phyloP scores from a whole-genome alignment of 2,797 vertebrate species.

The Brachyrhaphis roseni region DNA sequence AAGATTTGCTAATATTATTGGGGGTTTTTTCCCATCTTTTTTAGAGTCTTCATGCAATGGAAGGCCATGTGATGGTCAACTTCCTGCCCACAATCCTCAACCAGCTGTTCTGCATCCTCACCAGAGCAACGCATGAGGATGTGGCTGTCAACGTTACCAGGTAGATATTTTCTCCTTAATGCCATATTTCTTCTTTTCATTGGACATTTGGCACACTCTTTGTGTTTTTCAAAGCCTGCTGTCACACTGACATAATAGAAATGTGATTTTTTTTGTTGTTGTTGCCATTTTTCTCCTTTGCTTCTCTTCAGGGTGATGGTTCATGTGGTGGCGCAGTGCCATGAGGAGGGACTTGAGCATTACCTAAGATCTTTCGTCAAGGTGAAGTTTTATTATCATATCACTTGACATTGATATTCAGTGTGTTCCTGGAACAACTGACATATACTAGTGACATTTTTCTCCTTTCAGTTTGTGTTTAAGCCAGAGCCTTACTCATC shows the following conservation, averaged over 20 bases:
- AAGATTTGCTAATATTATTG: neutral
- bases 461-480: slow-evolving; percentile 87
- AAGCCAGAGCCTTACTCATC: slow-evolving; percentile 88
- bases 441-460: fast-evolving
- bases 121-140: slow-evolving; percentile 91
- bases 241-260: neutral
- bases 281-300: slow-evolving; percentile 1
- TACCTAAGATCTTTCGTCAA: slow-evolving; percentile 95
- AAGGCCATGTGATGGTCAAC: slow-evolving; percentile 95
- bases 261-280: neutral
- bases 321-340: slow-evolving; percentile 96
- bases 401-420: neutral
- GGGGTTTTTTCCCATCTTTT: neutral
- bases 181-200: neutral
- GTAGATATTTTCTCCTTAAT: slow-evolving; percentile 55
- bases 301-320: slow-evolving; percentile 90
- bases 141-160: slow-evolving; percentile 95
- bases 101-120: slow-evolving; percentile 93
- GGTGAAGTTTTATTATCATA: slow-evolving; percentile 71
- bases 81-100: slow-evolving; percentile 96
- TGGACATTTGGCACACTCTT: neutral
- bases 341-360: slow-evolving; percentile 95
- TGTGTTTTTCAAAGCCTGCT: neutral
- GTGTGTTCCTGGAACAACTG: neutral
- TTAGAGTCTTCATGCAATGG: slow-evolving; percentile 96